Evolutionary conservation across 2,113 vertebrate species (phyloP).

Genomic region (Hyla sarda): DNA sequence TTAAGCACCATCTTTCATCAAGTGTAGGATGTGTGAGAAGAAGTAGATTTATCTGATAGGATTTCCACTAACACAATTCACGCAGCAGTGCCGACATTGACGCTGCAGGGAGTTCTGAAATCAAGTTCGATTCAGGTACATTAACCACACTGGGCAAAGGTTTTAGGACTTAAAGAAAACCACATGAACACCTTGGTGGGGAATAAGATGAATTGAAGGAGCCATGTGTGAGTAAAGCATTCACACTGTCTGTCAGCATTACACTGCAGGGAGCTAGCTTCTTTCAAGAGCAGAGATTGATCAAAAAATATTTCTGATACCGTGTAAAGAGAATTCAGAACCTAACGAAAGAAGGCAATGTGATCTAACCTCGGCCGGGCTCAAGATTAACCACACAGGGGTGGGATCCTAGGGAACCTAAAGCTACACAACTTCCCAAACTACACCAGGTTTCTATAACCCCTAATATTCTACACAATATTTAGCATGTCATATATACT

Average conservation of each 20-base stretch:
- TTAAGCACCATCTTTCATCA: slow-evolving; percentile 16
- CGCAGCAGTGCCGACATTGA: slow-evolving; percentile 31
- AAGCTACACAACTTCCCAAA: background rate
- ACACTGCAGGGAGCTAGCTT: slow-evolving; percentile 42
- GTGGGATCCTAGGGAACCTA: background rate
- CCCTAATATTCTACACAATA: background rate
- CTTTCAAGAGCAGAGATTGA: slow-evolving; percentile 34
- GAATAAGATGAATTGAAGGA: slow-evolving; percentile 52
- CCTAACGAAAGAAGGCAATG: background rate
- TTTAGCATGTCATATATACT: background rate
- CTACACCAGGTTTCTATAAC: background rate
- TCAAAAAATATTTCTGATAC: slow-evolving; percentile 47
- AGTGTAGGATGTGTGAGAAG: background rate
- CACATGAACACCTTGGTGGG: slow-evolving; percentile 35
- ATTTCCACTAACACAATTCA: slow-evolving; percentile 31
- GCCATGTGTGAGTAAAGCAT: slow-evolving; percentile 34
- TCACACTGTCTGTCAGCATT: slow-evolving; percentile 39
- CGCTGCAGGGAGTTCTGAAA: slow-evolving; percentile 34
- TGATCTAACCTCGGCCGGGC: background rate
- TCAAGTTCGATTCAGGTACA: slow-evolving; percentile 50
- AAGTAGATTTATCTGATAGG: slow-evolving; percentile 21
- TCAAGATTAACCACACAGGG: background rate
- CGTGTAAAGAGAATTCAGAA: background rate
- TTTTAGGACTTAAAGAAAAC: slow-evolving; percentile 46
- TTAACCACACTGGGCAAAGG: slow-evolving; percentile 40